Evolutionary conservation across 64 coral and sea anemone species (phyloP), one percentile per base, ranked within the genome.

Genomic region (Acropora yongei): DNA sequence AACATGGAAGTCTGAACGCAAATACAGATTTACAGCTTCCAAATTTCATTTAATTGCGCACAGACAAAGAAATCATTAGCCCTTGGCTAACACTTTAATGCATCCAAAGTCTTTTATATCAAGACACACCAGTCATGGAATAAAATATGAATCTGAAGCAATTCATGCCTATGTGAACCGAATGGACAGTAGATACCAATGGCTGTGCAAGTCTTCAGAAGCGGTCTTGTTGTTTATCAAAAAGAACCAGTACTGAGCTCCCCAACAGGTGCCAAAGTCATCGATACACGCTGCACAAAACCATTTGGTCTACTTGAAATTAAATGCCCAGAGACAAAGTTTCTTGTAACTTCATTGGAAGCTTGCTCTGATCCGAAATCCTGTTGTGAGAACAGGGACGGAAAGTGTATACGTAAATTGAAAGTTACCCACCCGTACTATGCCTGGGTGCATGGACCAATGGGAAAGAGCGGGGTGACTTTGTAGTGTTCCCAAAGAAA

Each of bases 261-360:
- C 18, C 60, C 78, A 47, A 79, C 79, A 72, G 83, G 16, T 84
- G 89, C 47, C 13, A 91, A 91, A 61, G 80, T 84, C 20, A 86
- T 86, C 44, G 90, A 92, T 78, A 8, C 57, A 44, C 55, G 82
- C 8, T 84, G 69, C 43, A 84, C 7, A 63, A 60, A 76, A 20
- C 48, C 80, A 46, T 92, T 77, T 76, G 80, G 69, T 6, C 18
- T 77, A 2, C 4, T 83, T 41, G 89, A 91, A 74, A 39, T 91
- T 16, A 91, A 91, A 83, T 91, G 89, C 50, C 91, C 91, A 19
- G 6, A 79, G 17, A 79, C 82, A 8, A 58, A 79, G 74, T 78
- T 43, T 48, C 14, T 42, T 46, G 91, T 93, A 61, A 79, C 83
- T 79, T 83, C 82, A 50, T 43, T 47, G 39, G 80, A 92, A 8